phyloP scores from a whole-genome alignment of 2,113 vertebrate species.

The Malurus elegans region DNA sequence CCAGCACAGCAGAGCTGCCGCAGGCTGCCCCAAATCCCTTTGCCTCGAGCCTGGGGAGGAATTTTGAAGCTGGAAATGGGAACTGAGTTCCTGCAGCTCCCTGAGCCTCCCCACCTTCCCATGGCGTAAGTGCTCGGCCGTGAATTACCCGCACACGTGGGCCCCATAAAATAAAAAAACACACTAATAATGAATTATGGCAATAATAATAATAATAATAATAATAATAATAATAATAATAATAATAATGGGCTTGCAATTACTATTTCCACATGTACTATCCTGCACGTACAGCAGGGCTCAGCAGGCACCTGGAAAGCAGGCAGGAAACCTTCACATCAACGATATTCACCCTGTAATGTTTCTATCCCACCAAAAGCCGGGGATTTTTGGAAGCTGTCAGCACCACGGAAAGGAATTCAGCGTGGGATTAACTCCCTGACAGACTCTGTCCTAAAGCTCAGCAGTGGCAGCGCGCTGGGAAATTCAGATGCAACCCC shows the following conservation, averaged over 20 bases:
- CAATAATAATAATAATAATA: constrained; percentile 56
- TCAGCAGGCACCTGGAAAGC: not conserved
- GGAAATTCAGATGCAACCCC: not conserved
- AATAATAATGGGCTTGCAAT: constrained; percentile 59
- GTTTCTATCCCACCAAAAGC: not conserved
- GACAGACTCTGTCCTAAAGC: not conserved
- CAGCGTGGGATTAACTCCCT: not conserved
- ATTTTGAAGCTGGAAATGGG: not conserved
- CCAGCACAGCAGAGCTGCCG: not conserved
- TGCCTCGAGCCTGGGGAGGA: not conserved
- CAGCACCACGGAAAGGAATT: not conserved
- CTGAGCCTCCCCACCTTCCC: not conserved
- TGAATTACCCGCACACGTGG: constrained; percentile 48
- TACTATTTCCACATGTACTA: constrained; percentile 54
- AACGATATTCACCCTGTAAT: not conserved
- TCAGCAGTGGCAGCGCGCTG: not conserved
- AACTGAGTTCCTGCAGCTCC: not conserved
- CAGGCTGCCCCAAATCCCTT: not conserved
- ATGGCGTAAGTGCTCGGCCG: not conserved
- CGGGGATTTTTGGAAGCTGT: not conserved
- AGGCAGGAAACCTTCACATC: not conserved
- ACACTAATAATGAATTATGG: constrained; percentile 53
- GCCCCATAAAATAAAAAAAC: constrained; percentile 57
- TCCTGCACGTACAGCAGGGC: constrained; percentile 1
- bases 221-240: constrained; percentile 58